Evolutionary conservation across 2,797 vertebrate species (phyloP).

Genomic region (Thamnophis elegans): DNA sequence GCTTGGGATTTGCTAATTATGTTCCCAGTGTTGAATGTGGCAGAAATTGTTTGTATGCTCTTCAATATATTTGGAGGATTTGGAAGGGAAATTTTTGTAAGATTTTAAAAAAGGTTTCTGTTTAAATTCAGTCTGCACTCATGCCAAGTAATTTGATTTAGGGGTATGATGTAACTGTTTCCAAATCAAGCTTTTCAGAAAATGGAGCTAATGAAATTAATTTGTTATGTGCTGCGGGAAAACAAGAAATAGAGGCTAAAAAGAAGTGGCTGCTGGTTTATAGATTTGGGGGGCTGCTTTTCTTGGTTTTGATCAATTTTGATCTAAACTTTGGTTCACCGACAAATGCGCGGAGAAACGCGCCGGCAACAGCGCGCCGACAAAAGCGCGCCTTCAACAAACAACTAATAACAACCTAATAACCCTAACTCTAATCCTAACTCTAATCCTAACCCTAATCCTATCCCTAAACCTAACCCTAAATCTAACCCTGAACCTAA

Average conservation of each 20-base stretch:
- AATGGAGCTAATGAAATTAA: not conserved
- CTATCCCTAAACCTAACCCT: too few relatives aligned
- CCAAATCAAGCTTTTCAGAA: not conserved
- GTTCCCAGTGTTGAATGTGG: conserved; percentile 24
- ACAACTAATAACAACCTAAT: too few relatives aligned
- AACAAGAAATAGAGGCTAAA: not conserved
- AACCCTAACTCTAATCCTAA: too few relatives aligned
- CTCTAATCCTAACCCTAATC: too few relatives aligned
- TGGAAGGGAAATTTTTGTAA: not conserved
- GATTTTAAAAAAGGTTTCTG: not conserved
- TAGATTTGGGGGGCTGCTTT: not conserved
- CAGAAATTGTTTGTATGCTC: not conserved
- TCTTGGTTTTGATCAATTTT: not conserved
- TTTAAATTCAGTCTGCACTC: not conserved
- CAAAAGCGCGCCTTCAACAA: too few relatives aligned
- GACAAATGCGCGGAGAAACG: too few relatives aligned
- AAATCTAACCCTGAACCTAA: too few relatives aligned
- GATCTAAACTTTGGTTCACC: not conserved
- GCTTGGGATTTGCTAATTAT: not conserved
- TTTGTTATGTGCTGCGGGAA: too few relatives aligned
- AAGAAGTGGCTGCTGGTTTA: not conserved
- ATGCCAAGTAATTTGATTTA: not conserved
- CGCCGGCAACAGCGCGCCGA: too few relatives aligned
- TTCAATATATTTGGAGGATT: not conserved
- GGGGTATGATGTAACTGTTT: not conserved